Base-by-base conservation (phyloP, 1,140 invertebrate species). In the Cotesia chilonis region DNA sequence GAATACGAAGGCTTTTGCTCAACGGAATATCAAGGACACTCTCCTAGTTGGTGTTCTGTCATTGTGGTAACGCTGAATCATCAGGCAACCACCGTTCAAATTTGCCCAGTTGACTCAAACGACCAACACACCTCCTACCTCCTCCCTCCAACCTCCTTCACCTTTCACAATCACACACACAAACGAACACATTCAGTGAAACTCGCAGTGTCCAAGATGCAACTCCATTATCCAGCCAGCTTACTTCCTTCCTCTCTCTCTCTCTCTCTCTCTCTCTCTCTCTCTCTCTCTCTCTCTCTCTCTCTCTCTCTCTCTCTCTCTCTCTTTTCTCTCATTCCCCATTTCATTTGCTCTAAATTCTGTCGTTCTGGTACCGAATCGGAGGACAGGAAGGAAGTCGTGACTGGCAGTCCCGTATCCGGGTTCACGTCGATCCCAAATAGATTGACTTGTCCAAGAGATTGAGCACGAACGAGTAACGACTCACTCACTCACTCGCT, bases 401-500 rank as follows among this genome's bases (percentile, higher is more conserved):
- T 65, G 63, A 65, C 63, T 65, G 63, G 63, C 63, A 65, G 63
- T 38, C 14, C 36, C 36, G 63, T 65, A 65, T 65, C 63, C 63
- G 41, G 41, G 28, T 20, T 51, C 63, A 65, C 36, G 63, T 51
- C 63, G 63, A 65, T 65, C 37, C 28, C 28, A 37, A 65, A 65
- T 65, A 51, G 63, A 65, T 65, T 65, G 63, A 65, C 63, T 65
- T 65, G 63, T 36, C 63, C 63, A 28, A 65, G 63, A 65, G 63
- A 65, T 65, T 65, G 60, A 63, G 28, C 37, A 63, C 37, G 54
- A 57, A 57, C 41, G 41, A 47, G 41, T 47, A 47, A 63, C 36
- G 36, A 37, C 35, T 36, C 10, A 63, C 60, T n/a, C 35, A 47
- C 41, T 47, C 41, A 47, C 41, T 47, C 5, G 10, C 41, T 47